Percentiles rank a stretch among this genome's conserved stretches.
These are phyloP conservation scores for Channallabes apus DNA, from an alignment of 2,797 vertebrate species.

Conservation along the genomic window DNA sequence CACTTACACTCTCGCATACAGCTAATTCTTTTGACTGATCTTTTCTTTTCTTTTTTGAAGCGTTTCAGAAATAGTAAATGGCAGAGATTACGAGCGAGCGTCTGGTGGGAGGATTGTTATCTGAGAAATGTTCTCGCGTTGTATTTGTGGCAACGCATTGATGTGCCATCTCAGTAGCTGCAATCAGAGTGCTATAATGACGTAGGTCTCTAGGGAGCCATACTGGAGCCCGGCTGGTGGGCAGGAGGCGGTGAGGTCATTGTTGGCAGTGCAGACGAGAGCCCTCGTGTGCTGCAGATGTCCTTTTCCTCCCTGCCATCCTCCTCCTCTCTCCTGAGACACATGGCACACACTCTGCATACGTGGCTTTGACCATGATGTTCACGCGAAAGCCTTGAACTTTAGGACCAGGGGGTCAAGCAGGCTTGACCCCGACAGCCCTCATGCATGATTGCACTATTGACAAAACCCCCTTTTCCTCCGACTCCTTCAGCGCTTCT, in stretches of 20 bases:
- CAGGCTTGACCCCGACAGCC: slow-evolving; percentile 53
- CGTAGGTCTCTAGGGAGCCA: slow-evolving; percentile 44
- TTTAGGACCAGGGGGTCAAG: slow-evolving; percentile 56
- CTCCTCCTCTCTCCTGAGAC: slow-evolving; percentile 27
- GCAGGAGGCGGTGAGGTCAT: slow-evolving; percentile 58
- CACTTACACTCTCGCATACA: slow-evolving; percentile 16
- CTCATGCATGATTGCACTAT: slow-evolving; percentile 25
- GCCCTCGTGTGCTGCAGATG: slow-evolving; percentile 50
- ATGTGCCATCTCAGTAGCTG: slow-evolving; percentile 35
- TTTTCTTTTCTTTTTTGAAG: background rate
- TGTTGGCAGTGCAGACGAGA: slow-evolving; percentile 50
- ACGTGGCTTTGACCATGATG: slow-evolving; percentile 42
- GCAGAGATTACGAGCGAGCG: background rate
- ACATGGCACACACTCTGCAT: slow-evolving; percentile 1
- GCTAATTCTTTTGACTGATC: slow-evolving; percentile 13
- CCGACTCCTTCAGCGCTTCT: background rate
- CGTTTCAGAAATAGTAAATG: slow-evolving; percentile 25
- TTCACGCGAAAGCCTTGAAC: slow-evolving; percentile 39
- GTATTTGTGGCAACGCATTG: slow-evolving; percentile 29
- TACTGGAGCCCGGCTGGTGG: slow-evolving; percentile 49
- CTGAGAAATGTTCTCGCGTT: slow-evolving; percentile 25
- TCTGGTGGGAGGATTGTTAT: slow-evolving; percentile 32
- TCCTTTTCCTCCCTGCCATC: slow-evolving; percentile 45
- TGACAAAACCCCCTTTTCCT: background rate
- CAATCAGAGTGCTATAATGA: slow-evolving; percentile 34